These are phyloP conservation scores for Bergia sp. DNA, from an alignment of 92 coral and sea anemone genomes.

Conservation along the genomic window DNA sequence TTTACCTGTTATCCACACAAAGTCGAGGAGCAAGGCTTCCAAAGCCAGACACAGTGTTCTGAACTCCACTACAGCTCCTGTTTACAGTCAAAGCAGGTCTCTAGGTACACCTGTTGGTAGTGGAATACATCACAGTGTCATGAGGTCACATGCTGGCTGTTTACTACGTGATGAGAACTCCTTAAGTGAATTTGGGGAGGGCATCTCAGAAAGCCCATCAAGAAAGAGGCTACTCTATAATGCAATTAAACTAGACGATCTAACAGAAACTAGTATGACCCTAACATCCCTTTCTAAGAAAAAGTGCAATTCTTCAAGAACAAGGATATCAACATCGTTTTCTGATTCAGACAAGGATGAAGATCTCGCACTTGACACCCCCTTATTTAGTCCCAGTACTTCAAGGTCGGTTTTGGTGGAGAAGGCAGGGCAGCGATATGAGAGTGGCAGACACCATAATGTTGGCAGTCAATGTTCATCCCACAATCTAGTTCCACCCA, in stretches of 20 bases:
- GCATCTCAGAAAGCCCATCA: neutral
- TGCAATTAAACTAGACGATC: neutral
- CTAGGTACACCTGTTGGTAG: neutral
- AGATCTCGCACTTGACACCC: neutral
- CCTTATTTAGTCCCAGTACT: neutral
- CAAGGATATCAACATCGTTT: neutral
- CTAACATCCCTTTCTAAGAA: conserved; percentile 19
- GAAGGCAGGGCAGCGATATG: neutral
- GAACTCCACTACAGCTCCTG: neutral
- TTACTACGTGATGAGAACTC: neutral
- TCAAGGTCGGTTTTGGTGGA: neutral
- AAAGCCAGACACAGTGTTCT: neutral
- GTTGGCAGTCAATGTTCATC: neutral
- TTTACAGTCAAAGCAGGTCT: neutral
- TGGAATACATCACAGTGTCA: neutral
- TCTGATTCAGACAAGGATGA: conserved; percentile 19
- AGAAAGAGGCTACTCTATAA: conserved; percentile 21
- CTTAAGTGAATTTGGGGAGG: neutral
- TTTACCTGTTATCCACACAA: neutral
- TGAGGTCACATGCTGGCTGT: neutral
- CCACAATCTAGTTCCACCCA: neutral
- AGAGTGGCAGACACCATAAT: neutral
- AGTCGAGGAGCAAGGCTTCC: neutral
- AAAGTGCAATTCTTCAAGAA: neutral
- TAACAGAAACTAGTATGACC: neutral